Percentiles rank a stretch among this genome's conserved stretches.
phyloP scores from a whole-genome alignment of 2,113 vertebrate species.

The Panurus biarmicus region DNA sequence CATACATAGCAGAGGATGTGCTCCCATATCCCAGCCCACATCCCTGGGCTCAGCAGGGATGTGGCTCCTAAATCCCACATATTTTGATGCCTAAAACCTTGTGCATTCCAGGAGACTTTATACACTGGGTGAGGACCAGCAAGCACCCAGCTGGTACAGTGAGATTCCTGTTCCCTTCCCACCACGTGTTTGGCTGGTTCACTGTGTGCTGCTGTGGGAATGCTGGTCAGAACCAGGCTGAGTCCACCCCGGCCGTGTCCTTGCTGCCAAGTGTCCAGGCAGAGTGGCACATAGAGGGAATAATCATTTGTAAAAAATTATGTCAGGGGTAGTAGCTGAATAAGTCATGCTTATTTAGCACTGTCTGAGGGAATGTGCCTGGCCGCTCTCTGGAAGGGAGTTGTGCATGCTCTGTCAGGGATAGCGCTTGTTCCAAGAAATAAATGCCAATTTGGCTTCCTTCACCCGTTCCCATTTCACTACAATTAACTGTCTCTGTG shows the following conservation, averaged over 20 bases:
- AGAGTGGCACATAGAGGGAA: background rate
- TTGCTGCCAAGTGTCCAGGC: background rate
- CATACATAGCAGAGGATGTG: rapidly evolving
- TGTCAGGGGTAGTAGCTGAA: background rate
- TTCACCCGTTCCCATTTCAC: background rate
- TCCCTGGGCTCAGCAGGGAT: background rate
- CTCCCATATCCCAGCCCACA: rapidly evolving
- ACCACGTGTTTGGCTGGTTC: rapidly evolving
- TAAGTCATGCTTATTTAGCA: background rate
- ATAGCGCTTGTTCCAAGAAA: background rate
- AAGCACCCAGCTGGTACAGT: rapidly evolving
- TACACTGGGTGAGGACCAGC: rapidly evolving
- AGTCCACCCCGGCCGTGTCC: rapidly evolving
- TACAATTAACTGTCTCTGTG: background rate
- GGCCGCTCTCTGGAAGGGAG: background rate
- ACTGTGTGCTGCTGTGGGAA: rapidly evolving
- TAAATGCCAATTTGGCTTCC: conserved; percentile 30
- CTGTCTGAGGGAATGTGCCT: background rate
- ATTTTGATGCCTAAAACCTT: background rate
- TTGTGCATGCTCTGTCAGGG: background rate
- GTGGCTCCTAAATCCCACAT: background rate
- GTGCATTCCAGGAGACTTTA: background rate
- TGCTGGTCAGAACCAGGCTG: background rate
- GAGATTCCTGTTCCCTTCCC: background rate
- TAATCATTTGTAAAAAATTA: background rate